Evolutionary conservation across 2,888 invertebrate genomes (phyloP).

Genomic region (Microplitis deprimator): DNA sequence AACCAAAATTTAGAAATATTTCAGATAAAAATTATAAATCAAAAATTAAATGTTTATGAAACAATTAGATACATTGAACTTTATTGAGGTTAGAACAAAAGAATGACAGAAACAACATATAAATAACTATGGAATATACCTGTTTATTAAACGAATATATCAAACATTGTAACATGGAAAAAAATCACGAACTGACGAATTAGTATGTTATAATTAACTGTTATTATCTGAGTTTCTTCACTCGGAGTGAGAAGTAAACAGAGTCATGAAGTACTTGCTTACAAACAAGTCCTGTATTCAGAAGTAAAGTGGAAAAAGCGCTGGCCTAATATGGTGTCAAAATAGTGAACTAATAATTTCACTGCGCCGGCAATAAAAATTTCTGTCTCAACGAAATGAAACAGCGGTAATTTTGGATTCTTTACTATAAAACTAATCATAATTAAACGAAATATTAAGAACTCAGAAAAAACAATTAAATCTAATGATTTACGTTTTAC

Average conservation of each 20-base stretch:
- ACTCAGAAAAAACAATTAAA: background rate
- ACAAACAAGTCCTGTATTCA: background rate
- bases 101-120: slow-evolving; percentile 1
- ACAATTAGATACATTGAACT: slow-evolving; percentile 1
- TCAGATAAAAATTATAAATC: slow-evolving; percentile 11
- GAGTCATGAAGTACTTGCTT: slow-evolving; percentile 10
- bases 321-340: slow-evolving; percentile 11
- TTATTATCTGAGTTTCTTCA: background rate
- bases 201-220: background rate
- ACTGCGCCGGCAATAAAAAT: slow-evolving; percentile 4
- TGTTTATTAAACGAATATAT: slow-evolving; percentile 5
- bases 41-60: slow-evolving; percentile 1
- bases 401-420: slow-evolving; percentile 2
- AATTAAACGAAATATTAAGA: background rate
- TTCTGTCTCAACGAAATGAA: slow-evolving; percentile 8
- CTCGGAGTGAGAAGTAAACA: slow-evolving; percentile 6
- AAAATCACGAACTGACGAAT: slow-evolving; percentile 7
- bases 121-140: background rate
- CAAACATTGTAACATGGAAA: background rate
- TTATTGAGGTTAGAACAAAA: slow-evolving; percentile 11
- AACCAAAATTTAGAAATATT: slow-evolving; percentile 15
- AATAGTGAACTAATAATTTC: slow-evolving; percentile 6
- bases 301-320: slow-evolving; percentile 3
- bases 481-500: background rate
- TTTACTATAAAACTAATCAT: slow-evolving; percentile 9